phyloP scores from a whole-genome alignment of 2,797 vertebrate genomes.

The Leuciscus waleckii region DNA sequence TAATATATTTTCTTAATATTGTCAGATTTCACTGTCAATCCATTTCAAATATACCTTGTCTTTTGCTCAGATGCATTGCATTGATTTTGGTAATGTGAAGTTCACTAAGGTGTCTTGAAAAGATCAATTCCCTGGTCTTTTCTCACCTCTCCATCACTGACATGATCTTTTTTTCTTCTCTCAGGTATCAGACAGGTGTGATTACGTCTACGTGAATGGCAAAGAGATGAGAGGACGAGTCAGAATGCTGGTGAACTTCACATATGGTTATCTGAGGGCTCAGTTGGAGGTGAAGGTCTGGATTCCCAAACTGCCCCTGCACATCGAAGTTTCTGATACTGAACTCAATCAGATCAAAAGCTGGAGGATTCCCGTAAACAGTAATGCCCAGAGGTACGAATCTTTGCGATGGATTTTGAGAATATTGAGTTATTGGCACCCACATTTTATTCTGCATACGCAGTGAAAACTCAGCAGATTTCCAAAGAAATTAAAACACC shows the following conservation, averaged over 20 bases:
- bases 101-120: constrained; percentile 3
- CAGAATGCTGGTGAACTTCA: constrained; percentile 81
- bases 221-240: constrained; percentile 86
- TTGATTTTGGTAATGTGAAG: constrained; percentile 30
- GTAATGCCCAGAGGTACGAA: constrained; percentile 86
- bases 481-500: background rate
- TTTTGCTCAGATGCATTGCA: background rate
- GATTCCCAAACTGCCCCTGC: constrained; percentile 85
- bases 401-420: background rate
- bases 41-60: constrained; percentile 5
- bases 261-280: constrained; percentile 81
- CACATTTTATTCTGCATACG: background rate
- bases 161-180: constrained; percentile 49
- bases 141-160: constrained; percentile 41
- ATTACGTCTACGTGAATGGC: constrained; percentile 87
- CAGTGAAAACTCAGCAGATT: background rate
- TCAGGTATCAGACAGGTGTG: constrained; percentile 85
- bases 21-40: background rate
- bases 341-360: constrained; percentile 88
- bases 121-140: constrained; percentile 24
- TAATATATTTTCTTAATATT: background rate
- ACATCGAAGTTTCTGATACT: constrained; percentile 86
- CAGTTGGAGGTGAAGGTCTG: constrained; percentile 83
- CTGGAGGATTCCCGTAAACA: constrained; percentile 81
- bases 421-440: background rate